Conservation (phyloP, 2,797 vertebrate genomes). For the Chelon auratus region DNA sequence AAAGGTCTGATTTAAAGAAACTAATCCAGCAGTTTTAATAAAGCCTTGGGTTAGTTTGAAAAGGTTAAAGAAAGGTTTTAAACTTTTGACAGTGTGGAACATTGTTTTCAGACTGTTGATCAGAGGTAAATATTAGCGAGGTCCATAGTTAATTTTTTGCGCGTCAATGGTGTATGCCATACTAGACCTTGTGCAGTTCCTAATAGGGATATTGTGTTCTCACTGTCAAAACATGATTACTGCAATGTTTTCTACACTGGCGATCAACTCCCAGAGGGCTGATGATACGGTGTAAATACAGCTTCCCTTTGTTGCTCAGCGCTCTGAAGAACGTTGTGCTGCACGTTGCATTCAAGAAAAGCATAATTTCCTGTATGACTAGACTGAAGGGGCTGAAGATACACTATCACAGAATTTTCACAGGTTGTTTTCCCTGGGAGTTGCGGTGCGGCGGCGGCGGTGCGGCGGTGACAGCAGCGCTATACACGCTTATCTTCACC, state of each 20-base stretch:
- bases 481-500: conserved; percentile 43
- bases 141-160: neutral
- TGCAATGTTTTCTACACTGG: neutral
- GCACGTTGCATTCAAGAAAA: conserved; percentile 1
- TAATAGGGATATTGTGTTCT: neutral
- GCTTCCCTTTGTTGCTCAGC: neutral
- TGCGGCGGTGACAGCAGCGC: conserved; percentile 22
- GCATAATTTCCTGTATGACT: neutral
- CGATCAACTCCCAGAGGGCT: neutral
- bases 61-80: neutral
- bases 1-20: no score
- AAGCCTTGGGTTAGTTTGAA: neutral
- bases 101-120: neutral
- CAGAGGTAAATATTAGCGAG: neutral
- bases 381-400: neutral
- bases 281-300: neutral
- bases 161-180: neutral
- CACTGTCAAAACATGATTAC: neutral
- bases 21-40: no score
- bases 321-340: neutral
- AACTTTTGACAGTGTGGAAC: neutral
- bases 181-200: neutral
- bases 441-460: neutral
- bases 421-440: neutral
- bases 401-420: neutral